phyloP scores from a whole-genome alignment of 2,797 vertebrate genomes.

The Oreochromis mossambicus region DNA sequence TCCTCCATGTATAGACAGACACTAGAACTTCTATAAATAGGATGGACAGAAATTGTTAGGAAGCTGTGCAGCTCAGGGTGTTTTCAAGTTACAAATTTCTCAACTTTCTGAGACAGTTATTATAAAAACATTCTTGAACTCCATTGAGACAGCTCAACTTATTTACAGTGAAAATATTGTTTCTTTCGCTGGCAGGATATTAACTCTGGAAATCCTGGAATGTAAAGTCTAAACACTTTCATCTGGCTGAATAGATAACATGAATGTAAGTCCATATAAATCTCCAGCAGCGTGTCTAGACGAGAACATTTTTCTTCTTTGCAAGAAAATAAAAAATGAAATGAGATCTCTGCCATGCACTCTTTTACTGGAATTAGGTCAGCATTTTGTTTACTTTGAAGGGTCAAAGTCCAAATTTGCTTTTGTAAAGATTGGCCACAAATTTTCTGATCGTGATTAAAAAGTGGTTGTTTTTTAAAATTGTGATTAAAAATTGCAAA shows the following conservation, averaged over 20 bases:
- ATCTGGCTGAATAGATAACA: background rate
- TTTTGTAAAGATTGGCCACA: background rate
- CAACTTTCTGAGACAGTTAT: background rate
- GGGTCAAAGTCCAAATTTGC: conserved; percentile 25
- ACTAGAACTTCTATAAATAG: background rate
- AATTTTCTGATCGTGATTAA: background rate
- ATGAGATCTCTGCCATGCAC: background rate
- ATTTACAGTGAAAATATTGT: conserved; percentile 28
- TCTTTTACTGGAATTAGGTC: background rate
- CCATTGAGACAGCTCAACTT: background rate
- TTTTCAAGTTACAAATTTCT: background rate
- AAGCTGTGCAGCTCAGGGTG: background rate
- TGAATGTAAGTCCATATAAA: background rate
- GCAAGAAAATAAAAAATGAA: background rate
- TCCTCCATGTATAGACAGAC: background rate
- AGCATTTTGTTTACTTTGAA: background rate
- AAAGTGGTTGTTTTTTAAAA: background rate
- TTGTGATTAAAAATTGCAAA: background rate
- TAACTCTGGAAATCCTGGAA: conserved; percentile 29
- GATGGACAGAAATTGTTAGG: background rate
- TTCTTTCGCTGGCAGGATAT: background rate
- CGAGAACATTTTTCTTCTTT: background rate
- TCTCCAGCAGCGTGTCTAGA: background rate
- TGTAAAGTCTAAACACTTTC: background rate
- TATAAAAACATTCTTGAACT: background rate